Percentiles rank a stretch among this genome's conserved stretches.
These are phyloP conservation scores for Wasmannia auropunctata DNA, from an alignment of 1,140 invertebrate genomes.

Conservation along the genomic window DNA sequence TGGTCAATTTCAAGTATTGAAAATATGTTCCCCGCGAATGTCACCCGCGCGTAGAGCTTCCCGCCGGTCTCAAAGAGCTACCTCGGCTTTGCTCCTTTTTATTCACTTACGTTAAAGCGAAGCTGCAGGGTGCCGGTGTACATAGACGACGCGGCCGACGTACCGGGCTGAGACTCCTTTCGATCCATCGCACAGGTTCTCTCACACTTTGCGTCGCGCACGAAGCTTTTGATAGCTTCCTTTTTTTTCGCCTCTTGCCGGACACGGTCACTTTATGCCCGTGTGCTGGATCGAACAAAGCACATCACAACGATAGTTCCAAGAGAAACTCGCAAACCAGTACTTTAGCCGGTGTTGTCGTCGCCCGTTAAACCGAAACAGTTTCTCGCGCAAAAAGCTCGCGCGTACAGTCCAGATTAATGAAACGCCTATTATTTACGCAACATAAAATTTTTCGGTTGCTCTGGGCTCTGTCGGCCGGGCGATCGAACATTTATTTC, in stretches of 20 bases:
- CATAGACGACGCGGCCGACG: conserved; percentile 65
- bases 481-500: neutral
- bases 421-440: conserved; percentile 16
- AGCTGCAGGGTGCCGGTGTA: conserved; percentile 74
- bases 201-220: neutral
- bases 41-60: conserved; percentile 32
- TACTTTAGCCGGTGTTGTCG: neutral
- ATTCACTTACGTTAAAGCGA: conserved; percentile 78
- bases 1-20: conserved; percentile 36
- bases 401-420: neutral
- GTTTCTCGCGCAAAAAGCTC: neutral
- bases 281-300: neutral
- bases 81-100: conserved; percentile 35
- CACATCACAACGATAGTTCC: conserved; percentile 25
- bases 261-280: conserved; percentile 5
- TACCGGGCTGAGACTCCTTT: conserved; percentile 52
- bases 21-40: conserved; percentile 15
- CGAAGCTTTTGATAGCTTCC: conserved; percentile 12
- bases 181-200: conserved; percentile 62
- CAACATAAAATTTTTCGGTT: conserved; percentile 5
- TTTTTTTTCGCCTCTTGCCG: neutral
- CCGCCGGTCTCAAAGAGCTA: conserved; percentile 31
- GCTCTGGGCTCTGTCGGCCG: neutral
- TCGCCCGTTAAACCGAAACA: neutral
- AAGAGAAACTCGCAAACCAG: neutral